These are phyloP conservation scores for Sussaba pulchella DNA, from an alignment of 2,888 invertebrate genomes.

Conservation along the genomic window DNA sequence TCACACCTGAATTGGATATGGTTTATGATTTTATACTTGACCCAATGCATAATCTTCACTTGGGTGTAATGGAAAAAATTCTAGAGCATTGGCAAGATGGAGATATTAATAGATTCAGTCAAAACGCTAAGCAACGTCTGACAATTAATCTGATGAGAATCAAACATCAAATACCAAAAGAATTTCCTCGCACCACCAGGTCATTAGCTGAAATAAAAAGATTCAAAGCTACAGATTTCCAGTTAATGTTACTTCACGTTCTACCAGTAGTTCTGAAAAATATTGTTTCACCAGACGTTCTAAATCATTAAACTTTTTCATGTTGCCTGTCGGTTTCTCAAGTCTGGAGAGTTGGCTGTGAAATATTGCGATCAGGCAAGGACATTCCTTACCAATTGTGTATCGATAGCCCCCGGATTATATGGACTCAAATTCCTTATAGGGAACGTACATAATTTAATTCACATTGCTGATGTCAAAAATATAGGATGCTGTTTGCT, in stretches of 20 bases:
- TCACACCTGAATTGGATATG: constrained; percentile 46
- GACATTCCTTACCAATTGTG: constrained; percentile 29
- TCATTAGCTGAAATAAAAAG: constrained; percentile 46
- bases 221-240: constrained; percentile 67
- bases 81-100: constrained; percentile 52
- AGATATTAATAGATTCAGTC: constrained; percentile 10
- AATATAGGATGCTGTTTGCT: constrained; percentile 40
- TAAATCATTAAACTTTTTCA: constrained; percentile 71
- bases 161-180: constrained; percentile 49
- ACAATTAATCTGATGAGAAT: background rate
- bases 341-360: constrained; percentile 14
- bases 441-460: constrained; percentile 76
- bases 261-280: constrained; percentile 69
- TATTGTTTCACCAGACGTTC: constrained; percentile 56
- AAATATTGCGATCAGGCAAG: constrained; percentile 33
- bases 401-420: constrained; percentile 6
- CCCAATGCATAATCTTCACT: constrained; percentile 64
- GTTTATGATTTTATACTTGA: constrained; percentile 45
- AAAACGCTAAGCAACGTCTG: constrained; percentile 19
- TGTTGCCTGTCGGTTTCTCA: constrained; percentile 54
- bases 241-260: constrained; percentile 65
- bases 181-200: constrained; percentile 66
- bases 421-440: constrained; percentile 37
- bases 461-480: constrained; percentile 65
- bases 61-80: constrained; percentile 63